Evolutionary conservation across 1,140 invertebrate species (phyloP), one percentile per base, ranked within the genome.

Genomic region (Bombus balteatus): DNA sequence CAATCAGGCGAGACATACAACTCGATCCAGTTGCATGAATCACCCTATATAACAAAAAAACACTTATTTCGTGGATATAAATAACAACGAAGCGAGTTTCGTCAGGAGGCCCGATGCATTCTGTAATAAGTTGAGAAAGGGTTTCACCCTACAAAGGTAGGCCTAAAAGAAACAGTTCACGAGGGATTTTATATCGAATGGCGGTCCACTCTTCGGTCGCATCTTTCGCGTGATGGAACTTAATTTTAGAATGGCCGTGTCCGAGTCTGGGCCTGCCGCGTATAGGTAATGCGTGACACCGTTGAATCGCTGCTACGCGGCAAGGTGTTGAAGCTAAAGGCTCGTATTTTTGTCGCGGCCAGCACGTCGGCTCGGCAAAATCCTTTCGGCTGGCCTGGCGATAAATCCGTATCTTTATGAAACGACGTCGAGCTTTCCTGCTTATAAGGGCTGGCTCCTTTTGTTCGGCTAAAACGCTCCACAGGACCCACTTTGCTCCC

Each of bases 321-420:
- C 87, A 89, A 93, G 92, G 90, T 91, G 91, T 91, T 89, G 90
- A 91, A 90, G 89, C 90, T 88, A 91, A 92, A 90, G 87, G 90
- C 76, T 88, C 88, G 87, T 92, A 89, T 91, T 93, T 93, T 92
- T 84, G 83, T 91, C 72, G 84, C 75, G 74, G 65, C 75, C 83
- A 47, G 59, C 79, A 72, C 87, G 47, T 53, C 47, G 86, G 78
- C 79, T 65, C 86, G 80, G 81, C 76, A 62, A 88, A 71, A 86
- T 83, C 90, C 89, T 91, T 90, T 88, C 82, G 81, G 73, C 41
- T 75, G 71, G 75, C 34, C 68, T 66, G 85, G 78, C 88, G 89
- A 92, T 92, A 92, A 93, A 92, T 92, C 89, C 87, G 89, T 90
- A 92, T 92, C 88, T 93, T 93, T 92, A 93, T 92, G 89, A 90